Base-by-base conservation (phyloP, 2,113 vertebrate species). In the Corapipo altera region DNA sequence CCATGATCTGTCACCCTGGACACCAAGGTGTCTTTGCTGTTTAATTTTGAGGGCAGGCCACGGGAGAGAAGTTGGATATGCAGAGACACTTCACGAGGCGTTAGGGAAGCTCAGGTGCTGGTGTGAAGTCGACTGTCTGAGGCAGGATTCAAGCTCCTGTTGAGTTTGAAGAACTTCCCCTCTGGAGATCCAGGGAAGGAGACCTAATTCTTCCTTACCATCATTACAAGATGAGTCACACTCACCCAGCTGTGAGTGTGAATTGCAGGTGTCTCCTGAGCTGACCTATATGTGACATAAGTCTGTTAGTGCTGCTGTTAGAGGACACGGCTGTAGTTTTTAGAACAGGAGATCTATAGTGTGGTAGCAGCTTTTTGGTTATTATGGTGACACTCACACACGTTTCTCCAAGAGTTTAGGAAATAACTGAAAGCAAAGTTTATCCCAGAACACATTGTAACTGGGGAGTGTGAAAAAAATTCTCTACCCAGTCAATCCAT, bases 261-360 rank as follows among this genome's bases (percentile, higher is more conserved):
- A 39, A 27, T 52, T 52, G 19, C 6, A 57, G 7, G 3, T 32
- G 33, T 24, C 3, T 0, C 1, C 41, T 66, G 83, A 61, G 74
- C 57, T 64, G 71, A 8, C 9, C 17, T 32, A 2, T 17, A 2
- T 2, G 0, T 33, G 22, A 3, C 4, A 1, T 7, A 16, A n/a
- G 8, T 19, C 32, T 83, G 27, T 22, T 46, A 24, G 51, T 20
- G 30, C 41, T 65, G 43, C 4, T 22, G 27, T 16, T 28, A 9
- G 26, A 48, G 57, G 62, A 15, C 32, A 1, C 1, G 39, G 43
- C 7, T 62, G 57, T 8, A 26, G 7, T 4, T 62, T 81, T 19
- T 20, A 12, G 55, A 10, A 15, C 8, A 4, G 57, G 41, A 54
- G 21, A 9, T 27, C 21, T 69, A 10, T 1, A 41, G 73, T 24